Conservation (phyloP, 2,797 vertebrate genomes). For the Bradypus variegatus region DNA sequence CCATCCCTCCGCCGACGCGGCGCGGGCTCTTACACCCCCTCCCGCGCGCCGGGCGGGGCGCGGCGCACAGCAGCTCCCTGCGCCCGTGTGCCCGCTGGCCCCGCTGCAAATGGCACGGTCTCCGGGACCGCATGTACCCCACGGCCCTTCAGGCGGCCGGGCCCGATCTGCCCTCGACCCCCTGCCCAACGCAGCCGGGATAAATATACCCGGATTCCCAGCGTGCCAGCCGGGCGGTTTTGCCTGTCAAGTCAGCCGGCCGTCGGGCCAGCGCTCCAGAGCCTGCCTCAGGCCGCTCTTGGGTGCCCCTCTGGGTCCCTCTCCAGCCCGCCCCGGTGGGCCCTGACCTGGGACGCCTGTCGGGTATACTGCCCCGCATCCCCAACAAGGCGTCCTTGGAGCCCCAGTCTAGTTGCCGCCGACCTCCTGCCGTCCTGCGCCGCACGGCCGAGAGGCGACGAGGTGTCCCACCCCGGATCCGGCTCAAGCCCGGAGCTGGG, state of each 20-base stretch:
- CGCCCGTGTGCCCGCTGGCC: slow-evolving; percentile 8
- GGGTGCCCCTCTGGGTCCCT: background rate
- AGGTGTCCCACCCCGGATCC: background rate
- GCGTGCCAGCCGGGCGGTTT: slow-evolving; percentile 16
- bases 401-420: background rate
- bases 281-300: background rate
- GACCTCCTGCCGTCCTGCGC: background rate
- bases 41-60: background rate
- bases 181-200: slow-evolving; percentile 33
- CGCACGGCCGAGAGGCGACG: background rate
- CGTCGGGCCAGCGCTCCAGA: slow-evolving; percentile 49
- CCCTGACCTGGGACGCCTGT: background rate
- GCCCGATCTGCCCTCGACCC: slow-evolving; percentile 43
- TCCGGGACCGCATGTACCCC: slow-evolving; percentile 31
- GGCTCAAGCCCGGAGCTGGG: background rate
- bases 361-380: background rate
- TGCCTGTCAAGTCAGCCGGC: slow-evolving; percentile 40
- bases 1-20: background rate
- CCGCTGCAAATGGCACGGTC: slow-evolving; percentile 35
- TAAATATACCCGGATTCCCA: slow-evolving; percentile 51
- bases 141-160: slow-evolving; percentile 19
- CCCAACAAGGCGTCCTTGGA: background rate
- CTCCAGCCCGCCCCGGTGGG: background rate
- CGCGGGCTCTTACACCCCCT: background rate
- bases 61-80: background rate